phyloP scores from a whole-genome alignment of 1,140 invertebrate species.

The Drosophila seguyi region DNA sequence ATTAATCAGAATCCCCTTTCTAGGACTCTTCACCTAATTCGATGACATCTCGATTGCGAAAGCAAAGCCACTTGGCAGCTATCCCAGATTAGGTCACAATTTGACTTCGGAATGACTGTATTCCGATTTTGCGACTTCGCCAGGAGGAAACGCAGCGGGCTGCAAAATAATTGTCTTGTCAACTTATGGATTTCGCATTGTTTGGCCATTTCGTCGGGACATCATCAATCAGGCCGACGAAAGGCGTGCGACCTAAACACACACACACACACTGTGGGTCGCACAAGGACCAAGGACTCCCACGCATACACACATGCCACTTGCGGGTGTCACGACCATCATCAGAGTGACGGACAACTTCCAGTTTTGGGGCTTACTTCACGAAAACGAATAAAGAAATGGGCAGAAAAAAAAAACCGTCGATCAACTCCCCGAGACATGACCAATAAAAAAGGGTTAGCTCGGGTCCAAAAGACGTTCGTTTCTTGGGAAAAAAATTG shows the following conservation, averaged over 20 bases:
- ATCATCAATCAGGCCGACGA: conserved; percentile 45
- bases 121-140: neutral
- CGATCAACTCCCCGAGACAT: conserved; percentile 63
- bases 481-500: neutral
- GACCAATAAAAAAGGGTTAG: conserved; percentile 64
- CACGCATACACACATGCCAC: conserved; percentile 20
- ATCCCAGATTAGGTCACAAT: conserved; percentile 28
- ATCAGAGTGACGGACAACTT: conserved; percentile 48
- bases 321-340: conserved; percentile 52
- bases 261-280: conserved; percentile 2
- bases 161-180: conserved; percentile 52
- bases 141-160: conserved; percentile 6
- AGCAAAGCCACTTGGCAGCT: conserved; percentile 15
- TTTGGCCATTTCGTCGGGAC: conserved; percentile 40
- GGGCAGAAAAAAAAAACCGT: conserved; percentile 30
- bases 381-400: neutral
- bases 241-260: conserved; percentile 24
- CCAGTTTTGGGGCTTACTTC: conserved; percentile 24
- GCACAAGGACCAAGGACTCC: conserved; percentile 4
- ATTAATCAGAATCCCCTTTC: neutral
- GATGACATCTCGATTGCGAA: conserved; percentile 17
- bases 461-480: neutral
- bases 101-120: conserved; percentile 10
- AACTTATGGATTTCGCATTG: conserved; percentile 51
- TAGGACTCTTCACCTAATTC: neutral